Evolutionary conservation across 2,888 invertebrate genomes (phyloP).

Genomic region (Aleiodes testaceus): DNA sequence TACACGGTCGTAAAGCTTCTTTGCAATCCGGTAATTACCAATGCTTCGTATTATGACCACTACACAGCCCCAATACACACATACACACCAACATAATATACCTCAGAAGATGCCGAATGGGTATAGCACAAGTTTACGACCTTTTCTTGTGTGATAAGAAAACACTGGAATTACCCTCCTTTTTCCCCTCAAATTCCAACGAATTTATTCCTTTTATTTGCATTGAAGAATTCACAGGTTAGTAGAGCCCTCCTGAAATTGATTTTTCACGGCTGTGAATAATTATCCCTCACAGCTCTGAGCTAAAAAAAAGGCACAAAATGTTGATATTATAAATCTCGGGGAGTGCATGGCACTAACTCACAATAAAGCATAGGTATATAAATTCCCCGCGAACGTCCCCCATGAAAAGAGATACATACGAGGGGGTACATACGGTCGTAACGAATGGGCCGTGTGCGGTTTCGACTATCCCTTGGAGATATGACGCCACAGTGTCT

Average conservation of each 20-base stretch:
- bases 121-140: slow-evolving; percentile 31
- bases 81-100: slow-evolving; percentile 33
- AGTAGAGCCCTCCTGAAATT: slow-evolving; percentile 1
- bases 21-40: slow-evolving; percentile 69
- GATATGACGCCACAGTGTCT: slow-evolving; percentile 39
- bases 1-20: slow-evolving; percentile 68
- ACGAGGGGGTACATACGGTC: slow-evolving; percentile 34
- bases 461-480: slow-evolving; percentile 44
- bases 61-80: slow-evolving; percentile 50
- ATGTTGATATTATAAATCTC: slow-evolving; percentile 27
- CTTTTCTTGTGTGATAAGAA: slow-evolving; percentile 20
- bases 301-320: neutral
- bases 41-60: slow-evolving; percentile 58
- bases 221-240: neutral
- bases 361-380: slow-evolving; percentile 26
- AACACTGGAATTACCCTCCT: neutral
- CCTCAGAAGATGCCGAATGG: slow-evolving; percentile 51
- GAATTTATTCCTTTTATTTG: neutral
- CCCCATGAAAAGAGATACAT: slow-evolving; percentile 35
- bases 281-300: neutral
- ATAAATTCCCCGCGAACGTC: slow-evolving; percentile 30
- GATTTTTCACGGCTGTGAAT: neutral
- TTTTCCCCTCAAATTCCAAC: too few species aligned
- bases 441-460: slow-evolving; percentile 41
- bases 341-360: neutral